Conservation (phyloP, 2,113 vertebrate genomes). For the Promerops cafer region DNA sequence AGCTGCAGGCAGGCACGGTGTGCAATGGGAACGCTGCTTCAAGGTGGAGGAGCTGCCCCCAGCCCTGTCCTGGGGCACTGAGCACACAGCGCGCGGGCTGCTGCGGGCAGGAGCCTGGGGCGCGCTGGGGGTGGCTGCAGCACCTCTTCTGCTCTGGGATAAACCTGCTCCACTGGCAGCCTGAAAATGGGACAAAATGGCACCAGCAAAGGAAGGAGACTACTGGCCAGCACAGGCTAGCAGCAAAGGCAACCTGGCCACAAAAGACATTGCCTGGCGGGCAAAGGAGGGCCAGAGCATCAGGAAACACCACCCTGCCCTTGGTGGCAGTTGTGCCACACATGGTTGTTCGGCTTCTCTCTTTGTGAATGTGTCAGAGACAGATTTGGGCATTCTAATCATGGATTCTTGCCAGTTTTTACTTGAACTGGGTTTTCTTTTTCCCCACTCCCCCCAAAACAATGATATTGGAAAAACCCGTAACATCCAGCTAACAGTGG, state of each 20-base stretch:
- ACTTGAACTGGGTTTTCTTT: background rate
- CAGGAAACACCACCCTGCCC: background rate
- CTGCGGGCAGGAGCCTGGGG: background rate
- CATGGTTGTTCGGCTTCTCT: background rate
- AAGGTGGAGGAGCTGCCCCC: background rate
- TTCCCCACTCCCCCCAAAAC: fast-evolving
- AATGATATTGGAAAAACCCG: background rate
- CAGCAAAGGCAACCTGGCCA: background rate
- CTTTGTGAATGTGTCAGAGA: background rate
- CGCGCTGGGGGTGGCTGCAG: fast-evolving
- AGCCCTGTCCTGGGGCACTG: fast-evolving
- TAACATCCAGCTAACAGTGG: background rate
- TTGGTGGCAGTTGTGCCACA: background rate
- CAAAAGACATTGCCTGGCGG: background rate
- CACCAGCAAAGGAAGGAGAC: background rate
- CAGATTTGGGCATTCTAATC: background rate
- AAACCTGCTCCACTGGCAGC: fast-evolving
- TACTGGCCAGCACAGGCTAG: background rate
- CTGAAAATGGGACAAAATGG: background rate
- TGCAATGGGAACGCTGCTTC: background rate
- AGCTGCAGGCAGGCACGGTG: fast-evolving
- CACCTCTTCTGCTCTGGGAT: fast-evolving
- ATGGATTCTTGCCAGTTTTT: background rate
- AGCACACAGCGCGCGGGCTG: fast-evolving
- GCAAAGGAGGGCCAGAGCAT: background rate